Conservation (phyloP, 2,113 vertebrate genomes). For the Antennarius striatus region DNA sequence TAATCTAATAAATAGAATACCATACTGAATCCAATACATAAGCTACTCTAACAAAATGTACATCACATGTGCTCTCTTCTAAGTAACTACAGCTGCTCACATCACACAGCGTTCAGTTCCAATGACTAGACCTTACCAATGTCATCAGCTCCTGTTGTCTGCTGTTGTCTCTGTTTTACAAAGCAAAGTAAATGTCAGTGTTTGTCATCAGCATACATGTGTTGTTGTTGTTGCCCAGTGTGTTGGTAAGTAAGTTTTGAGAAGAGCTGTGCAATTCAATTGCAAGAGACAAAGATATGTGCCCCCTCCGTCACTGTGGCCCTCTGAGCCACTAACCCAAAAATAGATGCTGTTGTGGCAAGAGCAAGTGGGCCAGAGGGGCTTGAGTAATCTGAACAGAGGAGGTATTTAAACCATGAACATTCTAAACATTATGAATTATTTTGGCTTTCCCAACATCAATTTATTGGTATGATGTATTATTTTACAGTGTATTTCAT, state of each 20-base stretch:
- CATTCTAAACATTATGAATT: constrained; percentile 1
- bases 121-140: constrained; percentile 47
- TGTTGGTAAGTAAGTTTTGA: constrained; percentile 13
- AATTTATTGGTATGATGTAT: neutral
- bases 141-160: constrained; percentile 17
- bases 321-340: constrained; percentile 71
- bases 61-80: neutral
- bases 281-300: constrained; percentile 64
- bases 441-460: neutral
- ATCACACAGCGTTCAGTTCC: neutral
- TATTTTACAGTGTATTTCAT: neutral
- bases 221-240: constrained; percentile 43
- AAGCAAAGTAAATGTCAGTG: constrained; percentile 22
- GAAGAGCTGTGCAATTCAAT: constrained; percentile 43
- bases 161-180: constrained; percentile 22
- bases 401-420: constrained; percentile 7
- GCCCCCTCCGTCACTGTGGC: constrained; percentile 47
- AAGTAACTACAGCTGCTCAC: constrained; percentile 1
- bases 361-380: constrained; percentile 63
- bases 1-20: too few species aligned
- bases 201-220: constrained; percentile 35
- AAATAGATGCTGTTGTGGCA: constrained; percentile 76
- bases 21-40: neutral
- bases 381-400: constrained; percentile 13
- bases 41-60: neutral